phyloP scores from a whole-genome alignment of 2,888 invertebrate species.

The Orchestes rusci region DNA sequence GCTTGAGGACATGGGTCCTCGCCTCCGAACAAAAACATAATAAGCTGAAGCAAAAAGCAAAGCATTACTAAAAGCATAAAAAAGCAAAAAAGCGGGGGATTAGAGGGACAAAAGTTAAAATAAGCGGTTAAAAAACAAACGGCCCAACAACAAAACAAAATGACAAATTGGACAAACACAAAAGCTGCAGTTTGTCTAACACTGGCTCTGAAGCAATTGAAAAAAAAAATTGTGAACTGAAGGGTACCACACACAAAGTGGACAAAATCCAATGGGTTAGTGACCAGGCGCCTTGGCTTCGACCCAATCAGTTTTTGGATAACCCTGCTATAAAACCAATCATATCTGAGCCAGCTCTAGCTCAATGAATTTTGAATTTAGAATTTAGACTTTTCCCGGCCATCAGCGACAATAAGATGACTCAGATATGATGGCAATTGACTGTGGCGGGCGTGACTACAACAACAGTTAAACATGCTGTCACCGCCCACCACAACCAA shows the following conservation, averaged over 20 bases:
- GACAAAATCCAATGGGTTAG: slow-evolving; percentile 31
- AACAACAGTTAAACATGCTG: too few species aligned
- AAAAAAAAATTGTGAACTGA: slow-evolving; percentile 17
- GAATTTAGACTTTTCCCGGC: slow-evolving; percentile 46
- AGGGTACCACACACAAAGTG: slow-evolving; percentile 10
- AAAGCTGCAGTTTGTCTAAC: slow-evolving; percentile 2
- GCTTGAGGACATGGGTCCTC: too few species aligned
- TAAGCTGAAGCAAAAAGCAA: slow-evolving; percentile 32
- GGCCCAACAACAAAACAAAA: slow-evolving; percentile 15
- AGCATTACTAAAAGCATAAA: slow-evolving; percentile 30
- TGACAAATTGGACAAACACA: slow-evolving; percentile 13
- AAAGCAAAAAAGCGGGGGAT: slow-evolving; percentile 30
- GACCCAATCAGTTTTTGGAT: slow-evolving; percentile 46
- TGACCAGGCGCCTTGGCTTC: slow-evolving; percentile 40
- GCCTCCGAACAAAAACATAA: slow-evolving; percentile 19
- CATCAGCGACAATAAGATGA: slow-evolving; percentile 41
- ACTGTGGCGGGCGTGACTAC: slow-evolving; percentile 52
- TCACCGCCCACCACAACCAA: slow-evolving; percentile 58
- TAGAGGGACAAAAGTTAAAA: slow-evolving; percentile 22
- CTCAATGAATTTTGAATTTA: slow-evolving; percentile 11
- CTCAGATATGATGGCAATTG: slow-evolving; percentile 59
- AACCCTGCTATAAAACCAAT: too few species aligned
- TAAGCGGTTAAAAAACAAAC: slow-evolving; percentile 6
- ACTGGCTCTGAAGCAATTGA: slow-evolving; percentile 20
- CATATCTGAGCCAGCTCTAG: slow-evolving; percentile 53